These are phyloP conservation scores for Nomada ruficornis DNA, from an alignment of 2,888 invertebrate species.

Conservation along the genomic window DNA sequence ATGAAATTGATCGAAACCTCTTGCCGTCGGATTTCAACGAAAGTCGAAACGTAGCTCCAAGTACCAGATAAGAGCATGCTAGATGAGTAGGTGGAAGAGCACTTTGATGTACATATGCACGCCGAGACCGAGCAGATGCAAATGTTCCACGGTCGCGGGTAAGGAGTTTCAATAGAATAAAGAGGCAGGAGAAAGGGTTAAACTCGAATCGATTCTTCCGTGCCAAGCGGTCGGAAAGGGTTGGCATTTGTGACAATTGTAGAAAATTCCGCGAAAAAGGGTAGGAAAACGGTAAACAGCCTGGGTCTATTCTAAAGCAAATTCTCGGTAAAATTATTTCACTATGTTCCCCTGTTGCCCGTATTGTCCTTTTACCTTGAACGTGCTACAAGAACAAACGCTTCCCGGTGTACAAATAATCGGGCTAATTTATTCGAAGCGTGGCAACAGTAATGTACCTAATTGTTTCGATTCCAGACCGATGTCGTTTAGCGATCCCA, in stretches of 20 bases:
- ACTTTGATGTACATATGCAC: too few relatives aligned
- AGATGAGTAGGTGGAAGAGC: too few relatives aligned
- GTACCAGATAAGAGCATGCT: too few relatives aligned
- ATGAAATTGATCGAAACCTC: not conserved
- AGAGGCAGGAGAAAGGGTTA: conserved; percentile 8
- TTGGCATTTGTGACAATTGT: conserved; percentile 38
- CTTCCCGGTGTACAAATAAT: not conserved
- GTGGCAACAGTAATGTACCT: not conserved
- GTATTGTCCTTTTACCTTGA: conserved; percentile 26
- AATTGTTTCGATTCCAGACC: conserved; percentile 24
- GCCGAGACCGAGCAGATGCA: not conserved
- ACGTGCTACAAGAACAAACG: conserved; percentile 4
- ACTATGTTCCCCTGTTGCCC: conserved; percentile 41
- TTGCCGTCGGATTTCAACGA: not conserved
- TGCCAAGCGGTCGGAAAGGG: conserved; percentile 32
- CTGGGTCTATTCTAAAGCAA: conserved; percentile 30
- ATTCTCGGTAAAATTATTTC: conserved; percentile 53
- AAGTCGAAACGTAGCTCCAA: not conserved
- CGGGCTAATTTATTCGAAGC: conserved; percentile 15
- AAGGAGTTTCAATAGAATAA: conserved; percentile 11
- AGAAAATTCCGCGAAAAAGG: conserved; percentile 48
- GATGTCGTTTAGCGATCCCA: not conserved
- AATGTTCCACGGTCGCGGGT: not conserved
- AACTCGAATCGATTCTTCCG: not conserved
- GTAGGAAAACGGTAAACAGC: conserved; percentile 24